These are phyloP conservation scores for Empidonax traillii DNA, from an alignment of 2,113 vertebrate species.

Conservation along the genomic window DNA sequence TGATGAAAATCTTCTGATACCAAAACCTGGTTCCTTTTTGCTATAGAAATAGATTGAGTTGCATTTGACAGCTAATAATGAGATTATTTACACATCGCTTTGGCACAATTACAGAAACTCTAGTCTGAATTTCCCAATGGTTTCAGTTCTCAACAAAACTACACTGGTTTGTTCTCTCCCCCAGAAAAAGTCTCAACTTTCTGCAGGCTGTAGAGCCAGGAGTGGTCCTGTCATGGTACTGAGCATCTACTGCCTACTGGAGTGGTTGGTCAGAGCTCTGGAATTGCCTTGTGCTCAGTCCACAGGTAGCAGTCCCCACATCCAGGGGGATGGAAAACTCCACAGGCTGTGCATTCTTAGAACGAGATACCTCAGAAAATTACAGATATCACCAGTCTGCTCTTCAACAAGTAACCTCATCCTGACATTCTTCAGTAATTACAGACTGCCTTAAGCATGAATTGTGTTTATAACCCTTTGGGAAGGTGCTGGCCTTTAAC, in stretches of 20 bases:
- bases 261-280: not conserved
- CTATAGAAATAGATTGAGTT: not conserved
- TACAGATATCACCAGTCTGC: not conserved
- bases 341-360: not conserved
- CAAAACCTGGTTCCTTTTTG: not conserved
- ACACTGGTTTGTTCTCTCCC: not conserved
- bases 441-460: not conserved
- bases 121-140: not conserved
- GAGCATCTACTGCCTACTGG: not conserved
- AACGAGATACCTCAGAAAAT: not conserved
- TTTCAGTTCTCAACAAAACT: not conserved
- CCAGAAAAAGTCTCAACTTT: not conserved
- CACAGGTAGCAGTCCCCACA: not conserved
- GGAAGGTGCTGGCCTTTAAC: not conserved
- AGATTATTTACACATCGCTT: not conserved
- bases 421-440: not conserved
- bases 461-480: not conserved
- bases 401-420: not conserved
- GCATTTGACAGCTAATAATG: not conserved
- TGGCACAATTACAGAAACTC: not conserved
- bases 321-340: not conserved
- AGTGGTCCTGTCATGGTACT: not conserved
- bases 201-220: not conserved
- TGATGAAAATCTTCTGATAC: not conserved
- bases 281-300: not conserved